Evolutionary conservation across 2,888 invertebrate species (phyloP), one percentile per base, ranked within the genome.

Genomic region (Onthophagus sagittarius): DNA sequence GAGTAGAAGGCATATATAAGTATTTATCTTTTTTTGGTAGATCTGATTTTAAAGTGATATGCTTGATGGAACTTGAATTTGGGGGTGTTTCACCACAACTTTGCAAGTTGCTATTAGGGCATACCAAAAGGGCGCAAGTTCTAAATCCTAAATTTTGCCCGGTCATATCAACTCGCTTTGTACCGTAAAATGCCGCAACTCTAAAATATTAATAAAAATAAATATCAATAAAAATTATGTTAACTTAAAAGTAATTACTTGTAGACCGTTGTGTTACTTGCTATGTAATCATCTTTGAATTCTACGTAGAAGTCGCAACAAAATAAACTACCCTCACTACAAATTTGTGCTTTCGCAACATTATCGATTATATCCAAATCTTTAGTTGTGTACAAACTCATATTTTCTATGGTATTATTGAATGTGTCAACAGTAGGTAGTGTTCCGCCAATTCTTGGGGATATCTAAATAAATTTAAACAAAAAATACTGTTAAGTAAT

Each of bases 41-140:
- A 33, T 13, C 15, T 0, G 69, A 53, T 7, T 33, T 39, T 15
- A 74, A 70, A 0, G 63, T 13, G 23, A 74, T 31, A 14, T 31
- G 63, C 33, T 33, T 11, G 70, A 53, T 73, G 53, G 33, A 70
- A 53, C 14, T 71, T 23, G n/a, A 62, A 9, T 63, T 72, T 4
- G 72, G 32, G 15, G 70, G 64, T 62, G 62, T 72, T 11, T 6
- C 5, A 4, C 79, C 79, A 71, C 79, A 79, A 2, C 78, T 74
- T 32, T 33, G 15, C 13, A 63, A 71, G 13, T 77, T 76, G 11
- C 75, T 73, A 71, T 71, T 76, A 11, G 72, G 62, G 62, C 80
- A 80, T 0, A 78, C 77, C 5, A 80, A 72, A 13, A 80, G 14
- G 0, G 77, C 79, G 74, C 80, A 80, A n/a, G 76, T 77, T 15